phyloP scores from a whole-genome alignment of 2,113 vertebrate genomes.

The Nothoprocta pentlandii region DNA sequence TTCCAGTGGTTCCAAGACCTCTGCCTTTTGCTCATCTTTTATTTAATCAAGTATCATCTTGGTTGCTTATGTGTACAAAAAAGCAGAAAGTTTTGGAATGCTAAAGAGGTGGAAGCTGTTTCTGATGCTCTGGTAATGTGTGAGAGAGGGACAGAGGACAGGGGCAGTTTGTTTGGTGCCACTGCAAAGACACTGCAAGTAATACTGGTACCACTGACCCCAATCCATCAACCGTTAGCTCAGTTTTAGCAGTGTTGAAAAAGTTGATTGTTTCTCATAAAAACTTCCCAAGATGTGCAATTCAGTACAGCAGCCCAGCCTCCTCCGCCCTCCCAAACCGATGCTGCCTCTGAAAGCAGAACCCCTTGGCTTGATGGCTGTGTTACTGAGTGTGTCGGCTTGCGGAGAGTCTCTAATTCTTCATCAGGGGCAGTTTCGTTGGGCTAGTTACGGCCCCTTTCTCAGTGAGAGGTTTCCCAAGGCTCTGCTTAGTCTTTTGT shows the following conservation, averaged over 20 bases:
- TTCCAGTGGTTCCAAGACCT: background rate
- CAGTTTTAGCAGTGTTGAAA: background rate
- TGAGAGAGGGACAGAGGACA: background rate
- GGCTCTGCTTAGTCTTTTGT: conserved; percentile 49
- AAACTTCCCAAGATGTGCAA: background rate
- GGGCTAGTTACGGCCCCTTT: background rate
- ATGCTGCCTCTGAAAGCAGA: background rate
- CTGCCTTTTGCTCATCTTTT: background rate
- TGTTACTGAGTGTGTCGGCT: background rate
- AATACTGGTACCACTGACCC: background rate
- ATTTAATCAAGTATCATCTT: background rate
- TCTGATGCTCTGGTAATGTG: background rate
- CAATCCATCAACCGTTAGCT: background rate
- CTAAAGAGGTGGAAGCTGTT: background rate
- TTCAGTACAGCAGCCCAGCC: accelerated
- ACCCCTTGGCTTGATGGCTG: conserved; percentile 12
- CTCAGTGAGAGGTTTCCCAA: conserved; percentile 33
- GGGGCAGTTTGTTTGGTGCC: background rate
- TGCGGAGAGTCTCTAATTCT: conserved; percentile 3
- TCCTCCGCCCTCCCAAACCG: background rate
- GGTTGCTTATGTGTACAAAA: background rate
- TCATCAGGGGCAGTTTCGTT: conserved; percentile 12
- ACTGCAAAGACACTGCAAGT: background rate
- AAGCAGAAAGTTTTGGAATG: background rate
- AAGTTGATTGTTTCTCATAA: background rate